These are phyloP conservation scores for Perizoma affinitatum DNA, from an alignment of 2,888 invertebrate species.

Conservation along the genomic window DNA sequence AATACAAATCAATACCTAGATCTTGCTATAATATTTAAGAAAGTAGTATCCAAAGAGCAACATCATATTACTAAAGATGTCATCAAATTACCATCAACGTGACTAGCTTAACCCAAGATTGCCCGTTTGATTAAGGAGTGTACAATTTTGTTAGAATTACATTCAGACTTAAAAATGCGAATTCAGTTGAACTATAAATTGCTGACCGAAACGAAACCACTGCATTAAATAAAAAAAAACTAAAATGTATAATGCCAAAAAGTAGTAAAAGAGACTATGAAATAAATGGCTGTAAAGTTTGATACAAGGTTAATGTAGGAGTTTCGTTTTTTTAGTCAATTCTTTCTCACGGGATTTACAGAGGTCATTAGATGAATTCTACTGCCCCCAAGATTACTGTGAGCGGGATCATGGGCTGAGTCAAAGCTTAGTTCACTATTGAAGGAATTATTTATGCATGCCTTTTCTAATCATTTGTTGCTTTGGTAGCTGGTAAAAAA, in stretches of 20 bases:
- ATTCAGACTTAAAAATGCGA: constrained; percentile 46
- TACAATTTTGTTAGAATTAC: constrained; percentile 42
- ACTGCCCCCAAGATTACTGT: constrained; percentile 68
- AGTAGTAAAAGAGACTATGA: neutral
- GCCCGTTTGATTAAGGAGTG: constrained; percentile 47
- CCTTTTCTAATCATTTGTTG: constrained; percentile 73
- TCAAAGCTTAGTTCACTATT: constrained; percentile 50
- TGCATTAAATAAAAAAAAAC: constrained; percentile 34
- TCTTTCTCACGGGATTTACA: constrained; percentile 68
- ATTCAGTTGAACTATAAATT: constrained; percentile 30
- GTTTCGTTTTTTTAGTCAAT: constrained; percentile 48
- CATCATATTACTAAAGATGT: constrained; percentile 75
- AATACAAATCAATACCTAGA: constrained; percentile 17
- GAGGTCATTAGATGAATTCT: constrained; percentile 58
- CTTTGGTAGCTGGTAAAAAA: constrained; percentile 19
- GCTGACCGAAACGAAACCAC: constrained; percentile 49
- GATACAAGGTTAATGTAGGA: constrained; percentile 44
- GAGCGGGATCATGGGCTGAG: constrained; percentile 64
- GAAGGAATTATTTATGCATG: constrained; percentile 62
- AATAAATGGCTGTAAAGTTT: neutral
- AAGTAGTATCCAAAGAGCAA: constrained; percentile 43
- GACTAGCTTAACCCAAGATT: constrained; percentile 64
- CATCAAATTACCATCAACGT: constrained; percentile 62
- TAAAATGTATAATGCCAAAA: neutral
- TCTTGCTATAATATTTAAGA: neutral